Evolutionary conservation across 64 coral and sea anemone genomes (phyloP).

Genomic region (Dendrophyllia cribrosa): DNA sequence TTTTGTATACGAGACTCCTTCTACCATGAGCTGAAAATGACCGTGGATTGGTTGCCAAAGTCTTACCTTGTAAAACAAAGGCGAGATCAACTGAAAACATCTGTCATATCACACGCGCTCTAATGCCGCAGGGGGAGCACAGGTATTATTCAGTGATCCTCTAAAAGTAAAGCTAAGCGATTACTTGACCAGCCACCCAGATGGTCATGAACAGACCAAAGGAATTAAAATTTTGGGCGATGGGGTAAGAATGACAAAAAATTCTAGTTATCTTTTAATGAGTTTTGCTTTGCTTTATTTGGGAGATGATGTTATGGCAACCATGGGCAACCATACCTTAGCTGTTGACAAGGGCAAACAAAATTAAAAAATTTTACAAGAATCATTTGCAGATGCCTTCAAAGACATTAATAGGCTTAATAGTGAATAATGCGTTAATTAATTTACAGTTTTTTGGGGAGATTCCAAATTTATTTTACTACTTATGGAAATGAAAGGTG

Average conservation of each 20-base stretch:
- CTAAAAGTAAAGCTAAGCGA: background rate
- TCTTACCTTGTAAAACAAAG: slow-evolving; percentile 44
- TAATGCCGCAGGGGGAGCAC: slow-evolving; percentile 2
- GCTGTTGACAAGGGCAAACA: slow-evolving; percentile 65
- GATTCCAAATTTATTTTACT: no score
- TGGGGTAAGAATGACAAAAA: slow-evolving; percentile 80
- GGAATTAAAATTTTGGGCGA: slow-evolving; percentile 78
- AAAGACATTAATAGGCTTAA: no score
- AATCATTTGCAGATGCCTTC: background rate
- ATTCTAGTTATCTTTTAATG: slow-evolving; percentile 74
- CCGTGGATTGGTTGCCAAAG: background rate
- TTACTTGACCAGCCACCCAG: background rate
- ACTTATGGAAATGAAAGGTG: no score
- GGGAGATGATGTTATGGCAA: slow-evolving; percentile 75
- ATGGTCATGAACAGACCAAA: slow-evolving; percentile 41
- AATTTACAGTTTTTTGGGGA: no score
- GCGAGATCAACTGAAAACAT: slow-evolving; percentile 5
- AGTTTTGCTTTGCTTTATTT: slow-evolving; percentile 63
- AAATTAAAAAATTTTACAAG: slow-evolving; percentile 42
- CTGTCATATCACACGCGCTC: slow-evolving; percentile 24
- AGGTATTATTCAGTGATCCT: slow-evolving; percentile 4
- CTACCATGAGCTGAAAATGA: slow-evolving; percentile 3
- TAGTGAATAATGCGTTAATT: no score
- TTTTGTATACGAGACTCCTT: slow-evolving; percentile 61
- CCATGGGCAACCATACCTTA: slow-evolving; percentile 72